Base-by-base conservation (phyloP, 1,140 invertebrate species). In the Galendromus occidentalis region DNA sequence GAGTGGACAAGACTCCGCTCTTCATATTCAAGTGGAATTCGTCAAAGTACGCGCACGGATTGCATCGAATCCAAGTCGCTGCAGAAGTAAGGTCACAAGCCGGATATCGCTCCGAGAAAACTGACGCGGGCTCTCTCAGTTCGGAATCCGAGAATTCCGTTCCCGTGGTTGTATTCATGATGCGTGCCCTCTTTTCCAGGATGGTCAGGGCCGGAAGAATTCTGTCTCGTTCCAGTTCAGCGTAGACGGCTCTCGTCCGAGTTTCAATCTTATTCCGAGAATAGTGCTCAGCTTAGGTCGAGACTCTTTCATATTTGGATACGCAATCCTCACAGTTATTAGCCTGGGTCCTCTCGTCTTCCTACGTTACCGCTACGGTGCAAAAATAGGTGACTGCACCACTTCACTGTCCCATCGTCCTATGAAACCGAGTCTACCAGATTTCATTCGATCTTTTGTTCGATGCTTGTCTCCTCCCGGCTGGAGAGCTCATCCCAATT, bases 21-120 rank as follows among this genome's bases (percentile, higher is more conserved):
- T 92, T 84, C 78, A 81, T 82, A 14, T 73, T 77, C 20, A 70
- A 76, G 67, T 92, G 89, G 89, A 76, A 85, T 71, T 80, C 87
- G 7, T 69, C 76, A 17, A 69, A 77, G 7, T 91, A 85, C 73
- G 67, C 65, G 44, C 74, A 68, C 69, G 88, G 86, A 44, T 69
- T 88, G 44, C 85, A 91, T 77, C 73, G 76, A 44, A 81, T 91
- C 68, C 29, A 30, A 39, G 66, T 72, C n/a, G 51, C 45, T 65
- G 70, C 67, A 17, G 63, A 59, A 28, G 71, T 72, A 69, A 64
- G 64, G 63, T n/a, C n/a, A 6, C 51, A 17, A 14, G 28, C 22
- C 12, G 17, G 18, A 44, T 65, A 65, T 63, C 28, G 12, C 25
- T 22, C 1, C 65, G 12, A n/a, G n/a, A 12, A 44, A 12, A 44